These are phyloP conservation scores for Whitmania pigra DNA, from an alignment of 1,140 invertebrate species.

Conservation along the genomic window DNA sequence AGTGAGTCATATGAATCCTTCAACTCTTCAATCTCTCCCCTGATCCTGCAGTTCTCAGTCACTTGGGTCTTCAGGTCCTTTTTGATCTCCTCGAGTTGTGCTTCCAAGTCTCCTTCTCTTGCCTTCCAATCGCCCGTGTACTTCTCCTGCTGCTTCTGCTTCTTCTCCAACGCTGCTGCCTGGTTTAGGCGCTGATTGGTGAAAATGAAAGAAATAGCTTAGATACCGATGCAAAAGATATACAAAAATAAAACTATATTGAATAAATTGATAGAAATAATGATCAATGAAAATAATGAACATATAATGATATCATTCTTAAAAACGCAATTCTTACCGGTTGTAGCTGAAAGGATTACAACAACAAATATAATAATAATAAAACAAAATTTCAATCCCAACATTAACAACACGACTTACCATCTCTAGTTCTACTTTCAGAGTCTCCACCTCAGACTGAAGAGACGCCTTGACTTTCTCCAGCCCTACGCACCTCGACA, in stretches of 20 bases:
- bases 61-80: slow-evolving; percentile 98
- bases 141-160: slow-evolving; percentile 98
- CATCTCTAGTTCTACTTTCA: slow-evolving; percentile 92
- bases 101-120: slow-evolving; percentile 90
- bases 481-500: slow-evolving; percentile 84
- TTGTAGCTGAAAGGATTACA: neutral
- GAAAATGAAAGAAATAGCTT: too few species aligned
- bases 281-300: too few species aligned
- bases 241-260: too few species aligned
- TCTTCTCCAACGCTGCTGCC: slow-evolving; percentile 70
- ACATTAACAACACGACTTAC: neutral
- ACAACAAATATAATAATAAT: slow-evolving; percentile 1
- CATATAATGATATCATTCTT: too few species aligned
- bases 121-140: slow-evolving; percentile 99
- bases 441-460: slow-evolving; percentile 90
- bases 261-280: too few species aligned
- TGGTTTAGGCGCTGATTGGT: slow-evolving; percentile 45
- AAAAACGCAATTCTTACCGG: too few species aligned
- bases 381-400: neutral
- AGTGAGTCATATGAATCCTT: slow-evolving; percentile 90
- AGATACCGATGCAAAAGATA: too few species aligned
- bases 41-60: slow-evolving; percentile 95
- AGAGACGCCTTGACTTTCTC: slow-evolving; percentile 96
- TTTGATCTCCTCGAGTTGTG: slow-evolving; percentile 92
- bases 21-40: slow-evolving; percentile 91